A percentile compares a stretch with the other conserved stretches of the same genome.
Conservation (phyloP, 2,888 invertebrate genomes). For the Graphium colonna region DNA sequence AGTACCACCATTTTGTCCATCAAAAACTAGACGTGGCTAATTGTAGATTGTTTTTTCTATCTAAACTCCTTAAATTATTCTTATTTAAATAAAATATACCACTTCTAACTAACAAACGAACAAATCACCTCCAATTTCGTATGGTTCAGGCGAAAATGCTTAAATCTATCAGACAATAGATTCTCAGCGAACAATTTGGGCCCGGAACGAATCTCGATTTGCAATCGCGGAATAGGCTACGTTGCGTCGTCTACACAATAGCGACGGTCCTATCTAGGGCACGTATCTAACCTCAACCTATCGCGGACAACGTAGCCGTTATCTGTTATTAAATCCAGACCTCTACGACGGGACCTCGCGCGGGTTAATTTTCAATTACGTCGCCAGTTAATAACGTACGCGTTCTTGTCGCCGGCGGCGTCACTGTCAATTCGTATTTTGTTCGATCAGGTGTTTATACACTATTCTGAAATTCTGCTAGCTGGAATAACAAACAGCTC, state of each 20-base stretch:
- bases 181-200: background rate
- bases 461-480: too few species aligned
- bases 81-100: too few species aligned
- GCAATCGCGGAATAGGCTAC: background rate
- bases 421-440: constrained; percentile 14
- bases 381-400: constrained; percentile 34
- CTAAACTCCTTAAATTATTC: too few species aligned
- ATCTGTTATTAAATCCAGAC: constrained; percentile 55
- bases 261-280: constrained; percentile 10
- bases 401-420: constrained; percentile 19
- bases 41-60: too few species aligned
- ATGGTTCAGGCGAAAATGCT: too few species aligned
- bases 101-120: too few species aligned
- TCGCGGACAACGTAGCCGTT: constrained; percentile 33
- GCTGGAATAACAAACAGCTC: too few species aligned
- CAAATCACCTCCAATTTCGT: too few species aligned
- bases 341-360: constrained; percentile 27
- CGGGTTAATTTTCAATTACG: constrained; percentile 61
- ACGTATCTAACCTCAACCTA: constrained; percentile 19
- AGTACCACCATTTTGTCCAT: too few species aligned
- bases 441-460: constrained; percentile 1
- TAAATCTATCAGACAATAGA: too few species aligned
- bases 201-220: constrained; percentile 4
- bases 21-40: too few species aligned
- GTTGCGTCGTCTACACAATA: constrained; percentile 5